Conservation (phyloP, 2,113 vertebrate species). For the Hemibagrus wyckioides region DNA sequence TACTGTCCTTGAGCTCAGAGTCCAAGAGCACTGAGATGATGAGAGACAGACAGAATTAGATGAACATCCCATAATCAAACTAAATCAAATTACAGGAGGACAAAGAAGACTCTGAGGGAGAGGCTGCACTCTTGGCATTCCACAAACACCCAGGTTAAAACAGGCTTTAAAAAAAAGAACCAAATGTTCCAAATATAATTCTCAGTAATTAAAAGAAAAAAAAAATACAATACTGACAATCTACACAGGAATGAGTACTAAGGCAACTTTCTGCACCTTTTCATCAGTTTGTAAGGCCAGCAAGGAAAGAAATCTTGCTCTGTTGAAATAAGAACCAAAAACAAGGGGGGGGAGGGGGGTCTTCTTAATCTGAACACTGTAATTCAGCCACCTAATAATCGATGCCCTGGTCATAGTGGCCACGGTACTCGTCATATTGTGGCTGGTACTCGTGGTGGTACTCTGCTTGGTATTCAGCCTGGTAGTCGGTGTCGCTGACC, state of each 20-base stretch:
- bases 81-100: slow-evolving; percentile 20
- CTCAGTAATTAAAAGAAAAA: not conserved
- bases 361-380: slow-evolving; percentile 2
- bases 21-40: not conserved
- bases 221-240: slow-evolving; percentile 41
- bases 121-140: slow-evolving; percentile 4
- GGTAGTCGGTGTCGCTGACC: slow-evolving; percentile 87
- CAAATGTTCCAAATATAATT: slow-evolving; percentile 15
- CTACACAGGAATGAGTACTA: slow-evolving; percentile 41
- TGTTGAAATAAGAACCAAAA: slow-evolving; percentile 47
- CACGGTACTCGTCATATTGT: slow-evolving; percentile 79
- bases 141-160: slow-evolving; percentile 21
- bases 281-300: slow-evolving; percentile 39
- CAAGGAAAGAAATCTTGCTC: slow-evolving; percentile 49
- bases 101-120: not conserved
- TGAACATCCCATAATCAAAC: not conserved
- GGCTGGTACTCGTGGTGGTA: slow-evolving; percentile 82
- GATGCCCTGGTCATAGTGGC: slow-evolving; percentile 43
- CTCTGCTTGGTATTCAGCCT: slow-evolving; percentile 83
- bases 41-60: not conserved
- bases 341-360: not conserved
- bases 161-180: not conserved
- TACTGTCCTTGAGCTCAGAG: slow-evolving; percentile 2
- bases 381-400: slow-evolving; percentile 40
- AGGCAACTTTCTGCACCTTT: slow-evolving; percentile 11